These are phyloP conservation scores for Agrochola macilenta DNA, from an alignment of 2,888 invertebrate species.

Conservation along the genomic window DNA sequence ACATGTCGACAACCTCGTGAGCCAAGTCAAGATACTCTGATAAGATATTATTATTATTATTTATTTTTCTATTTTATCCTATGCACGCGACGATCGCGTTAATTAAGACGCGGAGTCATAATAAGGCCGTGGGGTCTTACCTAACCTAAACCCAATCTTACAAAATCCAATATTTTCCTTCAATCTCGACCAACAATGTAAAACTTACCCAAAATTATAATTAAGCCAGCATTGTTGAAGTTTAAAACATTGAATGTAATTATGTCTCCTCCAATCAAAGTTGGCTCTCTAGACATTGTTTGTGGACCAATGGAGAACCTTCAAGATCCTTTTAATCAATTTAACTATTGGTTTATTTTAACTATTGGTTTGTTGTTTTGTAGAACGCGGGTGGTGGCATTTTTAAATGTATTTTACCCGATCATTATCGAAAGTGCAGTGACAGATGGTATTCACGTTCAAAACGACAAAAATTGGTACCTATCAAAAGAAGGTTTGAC, in stretches of 20 bases:
- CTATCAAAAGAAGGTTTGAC: no score
- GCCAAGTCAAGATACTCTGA: no score
- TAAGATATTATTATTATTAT: no score
- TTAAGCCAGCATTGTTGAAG: slow-evolving; percentile 39
- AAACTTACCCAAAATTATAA: slow-evolving; percentile 39
- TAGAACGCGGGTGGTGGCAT: slow-evolving; percentile 25
- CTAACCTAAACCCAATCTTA: background rate
- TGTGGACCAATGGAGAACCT: slow-evolving; percentile 33
- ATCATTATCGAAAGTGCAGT: no score
- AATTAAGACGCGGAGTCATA: no score
- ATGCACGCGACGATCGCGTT: no score
- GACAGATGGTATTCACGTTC: no score
- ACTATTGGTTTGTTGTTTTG: slow-evolving; percentile 19
- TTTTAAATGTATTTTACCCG: background rate
- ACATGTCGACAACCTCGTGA: no score
- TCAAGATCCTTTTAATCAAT: slow-evolving; percentile 49
- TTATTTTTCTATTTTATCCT: no score
- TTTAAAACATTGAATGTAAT: slow-evolving; percentile 43
- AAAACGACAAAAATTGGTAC: no score
- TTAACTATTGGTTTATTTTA: slow-evolving; percentile 30
- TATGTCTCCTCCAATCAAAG: slow-evolving; percentile 47
- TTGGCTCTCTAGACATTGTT: slow-evolving; percentile 40
- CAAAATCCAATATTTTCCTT: background rate
- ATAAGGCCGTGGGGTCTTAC: no score
- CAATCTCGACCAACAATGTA: slow-evolving; percentile 5